Evolutionary conservation across 2,797 vertebrate genomes (phyloP).

Genomic region (Pagetopsis macropterus): DNA sequence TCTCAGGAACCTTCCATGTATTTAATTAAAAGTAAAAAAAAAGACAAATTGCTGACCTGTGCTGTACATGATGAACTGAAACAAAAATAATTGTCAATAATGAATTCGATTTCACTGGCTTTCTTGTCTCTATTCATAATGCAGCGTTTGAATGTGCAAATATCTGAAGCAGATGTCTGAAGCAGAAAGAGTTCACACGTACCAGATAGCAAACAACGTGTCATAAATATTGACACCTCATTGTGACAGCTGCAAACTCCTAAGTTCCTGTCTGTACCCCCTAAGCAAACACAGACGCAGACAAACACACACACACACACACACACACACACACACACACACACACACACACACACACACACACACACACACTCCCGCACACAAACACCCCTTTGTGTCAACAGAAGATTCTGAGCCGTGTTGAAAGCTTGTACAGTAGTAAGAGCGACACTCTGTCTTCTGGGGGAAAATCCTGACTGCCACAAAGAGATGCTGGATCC

Average conservation of each 20-base stretch:
- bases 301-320: slow-evolving; percentile 25
- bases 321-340: slow-evolving; percentile 11
- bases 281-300: slow-evolving; percentile 60
- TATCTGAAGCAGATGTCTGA: slow-evolving; percentile 65
- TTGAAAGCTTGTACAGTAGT: slow-evolving; percentile 73
- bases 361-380: slow-evolving; percentile 19
- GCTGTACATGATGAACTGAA: not conserved
- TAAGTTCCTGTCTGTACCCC: slow-evolving; percentile 71
- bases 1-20: not conserved
- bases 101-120: slow-evolving; percentile 36
- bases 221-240: slow-evolving; percentile 79
- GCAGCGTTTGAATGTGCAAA: slow-evolving; percentile 44
- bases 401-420: slow-evolving; percentile 73
- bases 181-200: slow-evolving; percentile 60
- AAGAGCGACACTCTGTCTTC: slow-evolving; percentile 66
- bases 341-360: slow-evolving; percentile 8
- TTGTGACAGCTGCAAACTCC: slow-evolving; percentile 75
- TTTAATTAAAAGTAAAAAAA: not conserved
- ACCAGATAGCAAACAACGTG: slow-evolving; percentile 64
- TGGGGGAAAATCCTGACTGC: slow-evolving; percentile 58
- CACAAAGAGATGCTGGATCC: slow-evolving; percentile 62
- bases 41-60: not conserved
- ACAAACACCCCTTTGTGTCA: slow-evolving; percentile 73
- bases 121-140: slow-evolving; percentile 36
- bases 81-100: slow-evolving; percentile 13